Evolutionary conservation across 2,888 invertebrate genomes (phyloP), one percentile per base, ranked within the genome.

Genomic region (Parnassius mnemosyne): DNA sequence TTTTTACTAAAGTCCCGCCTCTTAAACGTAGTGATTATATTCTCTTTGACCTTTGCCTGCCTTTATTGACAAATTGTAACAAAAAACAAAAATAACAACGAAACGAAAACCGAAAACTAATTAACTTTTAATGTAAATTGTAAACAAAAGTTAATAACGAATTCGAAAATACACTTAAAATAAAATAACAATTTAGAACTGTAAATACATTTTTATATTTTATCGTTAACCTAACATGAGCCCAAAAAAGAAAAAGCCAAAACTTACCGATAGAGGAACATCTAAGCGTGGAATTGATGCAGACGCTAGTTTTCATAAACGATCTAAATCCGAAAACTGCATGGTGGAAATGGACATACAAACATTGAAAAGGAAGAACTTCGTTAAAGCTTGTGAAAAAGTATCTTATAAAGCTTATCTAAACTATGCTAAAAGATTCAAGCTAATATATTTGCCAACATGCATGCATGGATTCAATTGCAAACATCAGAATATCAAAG

Each of bases 371-470:
- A 79, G 80, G 55, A 81, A 83, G 63, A 89, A 88, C 66, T 89
- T 89, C 65, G 74, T 89, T 1, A 79, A 75, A 64, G 88, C 89
- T 9, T 89, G 89, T 69, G 79, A 84, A 70, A 72, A 78, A 68
- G 85, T 88, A 2, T 89, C 89, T 0, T 79, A 74, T 61, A 77
- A 77, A 54, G 79, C 81, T 0, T 89, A 85, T 65, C 80, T 75
- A 53, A 76, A 89, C 66, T 74, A 80, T 44, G 66, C 69, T n/a
- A 70, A 78, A 25, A 74, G 89, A 53, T 74, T 88, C 10, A 77
- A 84, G 46, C 65, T 88, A 25, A 46, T 80, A 25, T 80, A 80
- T 71, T 69, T 83, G 47, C 89, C 90, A 3, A 57, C 73, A 9
- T 90, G 89, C 69, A 69, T 80, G 47, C 76, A 75, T 52, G 69